Base-by-base conservation (phyloP, 2,113 vertebrate genomes). In the Hemiscyllium ocellatum region DNA sequence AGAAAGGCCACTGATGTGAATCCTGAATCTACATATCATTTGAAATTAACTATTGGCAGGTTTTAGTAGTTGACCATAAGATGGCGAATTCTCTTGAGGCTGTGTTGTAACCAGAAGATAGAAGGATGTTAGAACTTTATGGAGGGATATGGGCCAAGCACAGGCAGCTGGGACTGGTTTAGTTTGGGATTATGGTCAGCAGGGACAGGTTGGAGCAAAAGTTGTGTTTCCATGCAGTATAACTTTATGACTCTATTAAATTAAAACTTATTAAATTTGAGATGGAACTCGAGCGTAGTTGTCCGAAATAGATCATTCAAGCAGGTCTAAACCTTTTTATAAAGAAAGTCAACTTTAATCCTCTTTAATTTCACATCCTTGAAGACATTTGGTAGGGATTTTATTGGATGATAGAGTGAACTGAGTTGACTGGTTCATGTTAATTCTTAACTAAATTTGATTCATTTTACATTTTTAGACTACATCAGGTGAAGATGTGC, bases 401-500 rank as follows among this genome's bases (percentile, higher is more conserved):
- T 7, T 20, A 42, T 33, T 33, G 1, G 94, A 47, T 70, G 69
- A 95, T 72, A 42, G 66, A n/a, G 7, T 94, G 93, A 69, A 10
- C 70, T 69, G 50, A 94, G 4, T 69, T 12, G 68, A 50, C 12
- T 70, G 24, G 20, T 95, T 69, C 37, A 50, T 52, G 42, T 24
- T 12, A 85, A 65, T 66, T 61, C n/a, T n/a, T 52, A 80, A 94
- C 37, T 33, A 56, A 80, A 94, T 90, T 33, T n/a, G 1, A 69
- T 96, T 96, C 96, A 95, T 94, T 96, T 33, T 96, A 95, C 80
- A 5, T 47, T 66, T 96, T 15, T 93, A 99, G 99, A 99, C 99
- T 20, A 99, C 99, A 29, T 99, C 99, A 24, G 99, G 99, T 0
- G 99, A 99, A 97, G 99, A 99, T 96, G 99, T 99, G 95, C 98